phyloP scores from a whole-genome alignment of 2,113 vertebrate species.

The Microcebus ravelobensis region DNA sequence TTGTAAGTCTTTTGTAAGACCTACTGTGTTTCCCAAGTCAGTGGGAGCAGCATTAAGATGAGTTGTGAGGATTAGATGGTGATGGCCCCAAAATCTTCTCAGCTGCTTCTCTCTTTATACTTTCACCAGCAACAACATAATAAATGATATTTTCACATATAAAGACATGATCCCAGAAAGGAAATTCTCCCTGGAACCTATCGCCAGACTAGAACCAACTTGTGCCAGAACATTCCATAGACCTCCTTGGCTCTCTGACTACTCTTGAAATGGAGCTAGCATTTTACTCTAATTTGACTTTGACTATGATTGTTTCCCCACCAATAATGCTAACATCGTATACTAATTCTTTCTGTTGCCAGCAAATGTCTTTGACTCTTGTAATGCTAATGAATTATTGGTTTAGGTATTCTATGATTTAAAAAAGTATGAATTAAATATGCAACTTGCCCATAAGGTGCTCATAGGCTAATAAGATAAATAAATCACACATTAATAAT shows the following conservation, averaged over 20 bases:
- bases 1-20: slow-evolving; percentile 27
- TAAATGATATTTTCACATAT: background rate
- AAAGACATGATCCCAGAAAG: background rate
- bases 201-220: slow-evolving; percentile 4
- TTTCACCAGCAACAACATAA: background rate
- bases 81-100: background rate
- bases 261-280: background rate
- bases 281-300: slow-evolving; percentile 41
- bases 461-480: background rate
- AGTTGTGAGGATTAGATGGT: background rate
- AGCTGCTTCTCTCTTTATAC: background rate
- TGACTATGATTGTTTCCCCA: background rate
- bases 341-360: background rate
- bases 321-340: background rate
- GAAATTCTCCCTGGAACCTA: background rate
- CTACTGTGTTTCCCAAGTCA: rapidly evolving
- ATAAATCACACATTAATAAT: background rate
- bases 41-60: background rate
- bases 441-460: background rate
- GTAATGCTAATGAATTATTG: background rate
- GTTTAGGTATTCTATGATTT: background rate
- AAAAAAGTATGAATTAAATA: slow-evolving; percentile 25
- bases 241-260: background rate
- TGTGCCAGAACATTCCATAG: background rate
- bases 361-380: background rate